phyloP scores from a whole-genome alignment of 1,140 invertebrate species.

The Schlechtendalia chinensis region DNA sequence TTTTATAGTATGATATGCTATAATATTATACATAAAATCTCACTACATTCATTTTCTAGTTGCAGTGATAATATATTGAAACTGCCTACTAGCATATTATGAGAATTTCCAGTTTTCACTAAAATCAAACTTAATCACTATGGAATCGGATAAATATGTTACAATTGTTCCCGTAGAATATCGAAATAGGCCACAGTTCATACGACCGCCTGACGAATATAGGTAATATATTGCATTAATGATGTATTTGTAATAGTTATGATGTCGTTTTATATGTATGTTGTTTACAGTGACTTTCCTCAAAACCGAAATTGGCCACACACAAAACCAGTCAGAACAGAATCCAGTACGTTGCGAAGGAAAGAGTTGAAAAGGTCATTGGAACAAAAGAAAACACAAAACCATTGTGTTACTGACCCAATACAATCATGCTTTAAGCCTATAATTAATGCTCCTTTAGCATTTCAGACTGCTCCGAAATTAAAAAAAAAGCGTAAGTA shows the following conservation, averaged over 20 bases:
- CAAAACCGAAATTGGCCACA: constrained; percentile 42
- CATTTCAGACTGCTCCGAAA: not conserved
- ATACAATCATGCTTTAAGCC: not conserved
- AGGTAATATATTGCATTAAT: constrained; percentile 44
- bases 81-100: too few relatives aligned
- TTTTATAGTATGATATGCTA: too few relatives aligned
- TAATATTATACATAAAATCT: too few relatives aligned
- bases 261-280: not conserved
- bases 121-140: not conserved
- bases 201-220: constrained; percentile 53
- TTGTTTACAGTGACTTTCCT: constrained; percentile 29
- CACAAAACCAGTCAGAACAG: not conserved
- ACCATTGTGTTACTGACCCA: constrained; percentile 19
- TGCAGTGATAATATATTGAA: too few relatives aligned
- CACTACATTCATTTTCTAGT: too few relatives aligned
- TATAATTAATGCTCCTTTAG: not conserved
- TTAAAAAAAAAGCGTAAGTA: not conserved
- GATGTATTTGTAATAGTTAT: not conserved
- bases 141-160: constrained; percentile 50
- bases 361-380: constrained; percentile 51
- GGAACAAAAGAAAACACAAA: constrained; percentile 37
- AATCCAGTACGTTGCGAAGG: constrained; percentile 47
- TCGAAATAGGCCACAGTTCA: constrained; percentile 52
- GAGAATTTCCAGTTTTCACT: too few relatives aligned
- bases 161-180: constrained; percentile 54